Base-by-base conservation (phyloP, 2,113 vertebrate species). In the Pterophyllum scalare region DNA sequence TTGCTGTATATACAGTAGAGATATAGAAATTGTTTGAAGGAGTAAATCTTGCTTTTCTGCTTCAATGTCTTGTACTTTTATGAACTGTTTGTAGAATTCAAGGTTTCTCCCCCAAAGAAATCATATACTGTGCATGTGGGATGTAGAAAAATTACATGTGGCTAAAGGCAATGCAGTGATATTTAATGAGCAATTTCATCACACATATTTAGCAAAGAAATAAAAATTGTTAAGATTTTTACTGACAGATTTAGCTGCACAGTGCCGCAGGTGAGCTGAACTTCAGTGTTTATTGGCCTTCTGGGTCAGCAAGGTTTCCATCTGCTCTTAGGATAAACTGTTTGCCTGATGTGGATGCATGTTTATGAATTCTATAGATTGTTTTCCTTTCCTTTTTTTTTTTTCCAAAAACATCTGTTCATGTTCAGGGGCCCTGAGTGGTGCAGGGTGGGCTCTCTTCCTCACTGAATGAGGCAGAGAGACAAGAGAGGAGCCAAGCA, bases 351-450 rank as follows among this genome's bases (percentile, higher is more conserved):
- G 70, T 64, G 59, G 61, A 85, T 82, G 80, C 74, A 81, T 91
- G 88, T 94, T 94, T 94, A 92, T 87, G 76, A 82, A 92, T 91
- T 90, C 81, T 62, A 83, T 84, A 85, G 86, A 79, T 88, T 87
- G 75, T 90, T 85, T 93, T 87, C 49, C 22, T 74, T 59, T 86
- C 78, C 78, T 60, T 24, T 80, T 94, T 91, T 88, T 76, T 70
- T 43, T n/a, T 31, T 17, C n/a, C 26, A 82, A 79, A 93, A 92
- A 90, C 91, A 94, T 92, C 89, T 93, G 89, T 81, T 92, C 64
- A 70, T 89, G 59, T 88, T 94, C 87, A 87, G 88, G 79, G 67
- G 58, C 59, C 67, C 84, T 52, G 67, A 54, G 62, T 83, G 72
- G 57, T 81, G 79, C 54, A 80, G 70, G 33, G 46, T 4, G 31